These are phyloP conservation scores for Agrypnus murinus DNA, from an alignment of 2,888 invertebrate genomes.

Conservation along the genomic window DNA sequence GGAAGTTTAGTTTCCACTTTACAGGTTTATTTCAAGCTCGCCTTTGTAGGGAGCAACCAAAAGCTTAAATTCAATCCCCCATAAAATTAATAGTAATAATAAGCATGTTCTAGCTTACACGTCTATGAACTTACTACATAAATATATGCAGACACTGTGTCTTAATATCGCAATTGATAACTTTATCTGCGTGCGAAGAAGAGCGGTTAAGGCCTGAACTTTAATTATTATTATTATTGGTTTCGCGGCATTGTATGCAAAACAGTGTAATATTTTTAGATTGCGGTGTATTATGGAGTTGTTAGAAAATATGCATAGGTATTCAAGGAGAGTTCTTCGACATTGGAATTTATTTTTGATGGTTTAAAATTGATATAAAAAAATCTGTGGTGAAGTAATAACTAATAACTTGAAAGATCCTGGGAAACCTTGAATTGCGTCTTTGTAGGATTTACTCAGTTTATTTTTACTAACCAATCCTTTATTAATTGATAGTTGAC, in stretches of 20 bases:
- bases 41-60: slow-evolving; percentile 16
- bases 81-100: slow-evolving; percentile 31
- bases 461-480: no score
- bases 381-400: neutral
- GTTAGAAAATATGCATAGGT: slow-evolving; percentile 16
- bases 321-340: slow-evolving; percentile 21
- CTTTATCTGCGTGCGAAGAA: slow-evolving; percentile 30
- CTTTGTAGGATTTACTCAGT: neutral
- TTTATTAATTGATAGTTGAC: no score
- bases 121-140: neutral
- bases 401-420: neutral
- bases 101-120: neutral
- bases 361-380: neutral
- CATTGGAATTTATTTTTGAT: neutral
- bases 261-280: slow-evolving; percentile 30
- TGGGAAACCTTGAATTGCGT: neutral
- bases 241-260: slow-evolving; percentile 31
- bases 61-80: slow-evolving; percentile 34
- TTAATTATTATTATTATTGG: slow-evolving; percentile 23
- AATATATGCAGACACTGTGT: slow-evolving; percentile 13
- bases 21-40: slow-evolving; percentile 22
- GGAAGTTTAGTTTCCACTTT: slow-evolving; percentile 44
- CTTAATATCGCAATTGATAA: slow-evolving; percentile 24
- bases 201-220: slow-evolving; percentile 18
- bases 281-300: slow-evolving; percentile 10